Conservation (phyloP, 2,888 invertebrate genomes). For the Nymphalis polychloros region DNA sequence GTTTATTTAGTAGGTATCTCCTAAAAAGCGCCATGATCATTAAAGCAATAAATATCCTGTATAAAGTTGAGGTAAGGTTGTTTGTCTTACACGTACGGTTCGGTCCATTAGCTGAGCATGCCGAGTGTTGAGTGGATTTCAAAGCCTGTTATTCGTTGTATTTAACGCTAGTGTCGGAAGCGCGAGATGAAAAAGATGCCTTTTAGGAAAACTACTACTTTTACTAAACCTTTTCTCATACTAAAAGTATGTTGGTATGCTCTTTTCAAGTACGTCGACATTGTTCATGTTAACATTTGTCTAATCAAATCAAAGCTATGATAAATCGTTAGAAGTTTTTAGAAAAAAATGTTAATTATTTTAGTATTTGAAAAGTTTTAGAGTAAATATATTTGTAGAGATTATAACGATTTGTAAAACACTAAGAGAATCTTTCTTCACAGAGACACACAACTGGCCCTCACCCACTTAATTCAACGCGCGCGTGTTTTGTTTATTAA, state of each 20-base stretch:
- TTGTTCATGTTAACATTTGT: too few relatives aligned
- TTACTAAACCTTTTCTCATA: too few relatives aligned
- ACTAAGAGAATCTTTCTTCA: conserved; percentile 24
- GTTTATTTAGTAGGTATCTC: neutral
- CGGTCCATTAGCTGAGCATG: conserved; percentile 37
- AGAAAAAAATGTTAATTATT: neutral
- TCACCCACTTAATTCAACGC: conserved; percentile 40
- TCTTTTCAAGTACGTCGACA: too few relatives aligned
- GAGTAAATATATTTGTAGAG: neutral
- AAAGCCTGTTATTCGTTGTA: conserved; percentile 32
- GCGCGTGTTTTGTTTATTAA: conserved; percentile 47
- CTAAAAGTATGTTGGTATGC: too few relatives aligned
- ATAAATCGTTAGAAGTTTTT: neutral
- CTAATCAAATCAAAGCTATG: neutral
- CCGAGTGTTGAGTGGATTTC: conserved; percentile 32
- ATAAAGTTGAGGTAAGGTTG: conserved; percentile 25
- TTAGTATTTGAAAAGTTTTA: neutral
- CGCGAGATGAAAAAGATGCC: conserved; percentile 12
- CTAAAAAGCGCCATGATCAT: conserved; percentile 19
- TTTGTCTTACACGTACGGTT: conserved; percentile 32
- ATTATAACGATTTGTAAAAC: conserved; percentile 13
- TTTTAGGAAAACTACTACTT: conserved; percentile 8
- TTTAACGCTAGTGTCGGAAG: conserved; percentile 28
- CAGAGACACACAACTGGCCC: conserved; percentile 35
- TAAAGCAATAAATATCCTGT: conserved; percentile 23